Conservation (phyloP, 2,888 invertebrate species). For the Cryptocephalus primarius region DNA sequence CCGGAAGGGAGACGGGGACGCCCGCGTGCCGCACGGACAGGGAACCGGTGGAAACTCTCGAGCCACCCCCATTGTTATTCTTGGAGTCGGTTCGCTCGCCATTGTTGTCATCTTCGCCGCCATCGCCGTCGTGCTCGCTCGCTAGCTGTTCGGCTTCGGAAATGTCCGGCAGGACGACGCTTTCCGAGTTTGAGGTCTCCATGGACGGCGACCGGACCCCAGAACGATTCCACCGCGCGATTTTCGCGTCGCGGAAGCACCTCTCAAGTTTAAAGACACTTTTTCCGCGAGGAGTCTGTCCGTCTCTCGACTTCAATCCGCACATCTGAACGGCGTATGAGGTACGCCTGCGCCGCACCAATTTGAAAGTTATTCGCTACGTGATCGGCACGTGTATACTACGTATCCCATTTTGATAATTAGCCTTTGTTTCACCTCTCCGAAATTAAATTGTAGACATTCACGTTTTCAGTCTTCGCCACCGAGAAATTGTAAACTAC, state of each 20-base stretch:
- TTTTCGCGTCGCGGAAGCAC: not conserved
- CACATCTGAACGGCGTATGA: slow-evolving; percentile 24
- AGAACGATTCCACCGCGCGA: not conserved
- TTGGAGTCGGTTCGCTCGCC: slow-evolving; percentile 34
- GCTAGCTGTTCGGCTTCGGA: slow-evolving; percentile 58
- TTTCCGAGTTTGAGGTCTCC: slow-evolving; percentile 47
- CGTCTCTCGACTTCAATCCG: no score
- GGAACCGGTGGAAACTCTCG: slow-evolving; percentile 23
- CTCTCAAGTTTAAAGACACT: no score
- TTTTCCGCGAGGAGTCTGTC: no score
- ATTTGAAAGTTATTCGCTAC: not conserved
- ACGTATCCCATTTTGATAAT: no score
- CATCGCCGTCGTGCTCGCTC: slow-evolving; percentile 48
- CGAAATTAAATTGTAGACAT: no score
- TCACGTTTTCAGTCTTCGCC: no score
- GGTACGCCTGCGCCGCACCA: slow-evolving; percentile 28
- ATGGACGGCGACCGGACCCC: slow-evolving; percentile 18
- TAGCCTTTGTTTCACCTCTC: no score
- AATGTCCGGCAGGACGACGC: slow-evolving; percentile 60
- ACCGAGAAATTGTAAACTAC: no score
- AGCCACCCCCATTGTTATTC: slow-evolving; percentile 28
- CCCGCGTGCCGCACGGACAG: slow-evolving; percentile 36
- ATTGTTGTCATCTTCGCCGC: slow-evolving; percentile 42
- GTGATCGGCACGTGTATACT: no score
- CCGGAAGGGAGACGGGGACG: slow-evolving; percentile 59